A percentile compares a stretch with the other conserved stretches of the same genome.
Evolutionary conservation across 2,113 vertebrate genomes (phyloP).

Genomic region (Hydrolagus affinis): DNA sequence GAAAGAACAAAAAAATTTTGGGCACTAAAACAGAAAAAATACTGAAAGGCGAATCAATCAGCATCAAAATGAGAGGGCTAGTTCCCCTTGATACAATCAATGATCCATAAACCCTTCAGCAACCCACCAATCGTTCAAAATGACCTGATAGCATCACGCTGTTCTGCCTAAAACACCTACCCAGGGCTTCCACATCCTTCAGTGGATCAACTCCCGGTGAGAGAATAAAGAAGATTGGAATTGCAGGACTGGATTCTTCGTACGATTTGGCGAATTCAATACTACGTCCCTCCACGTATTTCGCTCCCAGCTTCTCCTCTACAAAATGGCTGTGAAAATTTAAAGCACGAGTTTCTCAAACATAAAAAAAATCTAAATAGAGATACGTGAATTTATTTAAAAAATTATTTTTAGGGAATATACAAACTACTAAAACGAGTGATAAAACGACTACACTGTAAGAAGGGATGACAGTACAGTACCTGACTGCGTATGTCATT

Average conservation of each 20-base stretch:
- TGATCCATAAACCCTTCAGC: no score
- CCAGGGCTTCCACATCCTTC: constrained; percentile 58
- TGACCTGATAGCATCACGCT: no score
- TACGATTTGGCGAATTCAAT: constrained; percentile 53
- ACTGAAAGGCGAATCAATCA: background rate
- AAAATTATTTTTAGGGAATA: background rate
- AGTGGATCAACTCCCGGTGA: constrained; percentile 56
- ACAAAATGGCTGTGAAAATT: constrained; percentile 17
- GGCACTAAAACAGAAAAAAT: accelerated
- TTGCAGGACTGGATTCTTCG: constrained; percentile 58
- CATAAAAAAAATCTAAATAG: background rate
- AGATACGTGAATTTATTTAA: background rate
- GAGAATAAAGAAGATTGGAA: constrained; percentile 59
- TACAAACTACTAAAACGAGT: background rate
- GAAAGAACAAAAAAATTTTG: background rate
- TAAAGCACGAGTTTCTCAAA: background rate
- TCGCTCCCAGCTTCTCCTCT: constrained; percentile 28
- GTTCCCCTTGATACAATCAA: background rate
- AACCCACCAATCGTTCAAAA: no score
- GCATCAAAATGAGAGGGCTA: background rate
- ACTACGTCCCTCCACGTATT: constrained; percentile 53
- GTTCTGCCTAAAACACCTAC: constrained; percentile 40
- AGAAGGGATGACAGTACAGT: background rate
- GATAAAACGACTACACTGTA: background rate
- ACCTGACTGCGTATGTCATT: constrained; percentile 62